Conservation (phyloP, 1,140 invertebrate genomes). For the Drosophila yakuba region DNA sequence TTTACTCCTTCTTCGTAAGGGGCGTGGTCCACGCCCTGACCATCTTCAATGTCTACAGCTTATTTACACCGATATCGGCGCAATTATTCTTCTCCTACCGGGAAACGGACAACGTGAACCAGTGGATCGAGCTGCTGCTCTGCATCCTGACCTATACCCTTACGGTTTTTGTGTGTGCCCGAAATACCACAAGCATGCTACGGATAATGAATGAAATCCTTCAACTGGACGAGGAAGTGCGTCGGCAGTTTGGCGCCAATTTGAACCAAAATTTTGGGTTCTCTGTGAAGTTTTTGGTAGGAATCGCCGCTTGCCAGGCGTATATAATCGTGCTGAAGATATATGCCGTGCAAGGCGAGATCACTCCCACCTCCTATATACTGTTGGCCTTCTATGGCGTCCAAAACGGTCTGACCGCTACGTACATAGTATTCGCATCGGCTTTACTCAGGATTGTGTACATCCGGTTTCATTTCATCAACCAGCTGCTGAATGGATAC, state of each 20-base stretch:
- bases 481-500: constrained; percentile 65
- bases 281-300: constrained; percentile 67
- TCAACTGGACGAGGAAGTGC: constrained; percentile 71
- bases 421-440: constrained; percentile 75
- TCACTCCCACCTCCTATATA: constrained; percentile 68
- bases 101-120: constrained; percentile 79
- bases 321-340: constrained; percentile 73
- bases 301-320: constrained; percentile 63
- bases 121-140: constrained; percentile 77
- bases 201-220: constrained; percentile 78
- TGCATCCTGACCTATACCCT: constrained; percentile 72
- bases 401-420: constrained; percentile 71
- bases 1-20: constrained; percentile 74
- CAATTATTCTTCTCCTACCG: constrained; percentile 72
- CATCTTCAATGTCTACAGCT: constrained; percentile 76
- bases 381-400: constrained; percentile 72
- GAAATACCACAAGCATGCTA: constrained; percentile 68
- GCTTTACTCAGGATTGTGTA: constrained; percentile 68
- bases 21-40: constrained; percentile 71
- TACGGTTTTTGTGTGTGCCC: constrained; percentile 69
- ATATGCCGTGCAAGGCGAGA: constrained; percentile 28
- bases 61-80: constrained; percentile 46
- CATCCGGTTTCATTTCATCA: constrained; percentile 70
- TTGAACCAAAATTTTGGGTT: constrained; percentile 65
- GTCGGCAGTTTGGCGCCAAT: constrained; percentile 49